A percentile compares a stretch with the other conserved stretches of the same genome.
Conservation (phyloP, 2,113 vertebrate species). For the Himantopus leucocephalus region DNA sequence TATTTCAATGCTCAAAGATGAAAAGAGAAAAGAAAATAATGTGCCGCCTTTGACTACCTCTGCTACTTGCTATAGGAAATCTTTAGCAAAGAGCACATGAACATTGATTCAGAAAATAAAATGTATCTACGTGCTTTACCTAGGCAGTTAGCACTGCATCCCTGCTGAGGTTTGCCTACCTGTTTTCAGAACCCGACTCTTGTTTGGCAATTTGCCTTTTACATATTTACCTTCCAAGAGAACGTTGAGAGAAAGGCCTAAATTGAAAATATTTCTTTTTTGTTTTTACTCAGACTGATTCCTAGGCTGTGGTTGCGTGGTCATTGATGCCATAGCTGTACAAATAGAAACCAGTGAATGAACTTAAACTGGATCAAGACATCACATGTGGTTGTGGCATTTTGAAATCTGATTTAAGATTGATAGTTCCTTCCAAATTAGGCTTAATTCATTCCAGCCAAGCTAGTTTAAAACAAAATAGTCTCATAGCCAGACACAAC, state of each 20-base stretch:
- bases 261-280: rapidly evolving
- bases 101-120: not conserved
- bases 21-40: not conserved
- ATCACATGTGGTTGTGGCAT: not conserved
- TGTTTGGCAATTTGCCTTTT: not conserved
- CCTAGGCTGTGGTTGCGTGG: not conserved
- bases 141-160: too few species aligned
- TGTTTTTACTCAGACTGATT: not conserved
- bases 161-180: not conserved
- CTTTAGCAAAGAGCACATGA: not conserved
- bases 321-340: not conserved
- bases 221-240: not conserved
- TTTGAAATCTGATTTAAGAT: not conserved
- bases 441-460: not conserved
- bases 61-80: not conserved
- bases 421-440: not conserved
- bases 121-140: not conserved
- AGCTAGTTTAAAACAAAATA: not conserved
- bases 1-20: not conserved
- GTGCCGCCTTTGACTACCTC: not conserved
- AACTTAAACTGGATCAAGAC: not conserved
- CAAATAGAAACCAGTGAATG: not conserved
- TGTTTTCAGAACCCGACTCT: not conserved
- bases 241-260: not conserved
- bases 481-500: not conserved